Evolutionary conservation across 2,888 invertebrate species (phyloP), one percentile per base, ranked within the genome.

Genomic region (Andrena chrysosceles): DNA sequence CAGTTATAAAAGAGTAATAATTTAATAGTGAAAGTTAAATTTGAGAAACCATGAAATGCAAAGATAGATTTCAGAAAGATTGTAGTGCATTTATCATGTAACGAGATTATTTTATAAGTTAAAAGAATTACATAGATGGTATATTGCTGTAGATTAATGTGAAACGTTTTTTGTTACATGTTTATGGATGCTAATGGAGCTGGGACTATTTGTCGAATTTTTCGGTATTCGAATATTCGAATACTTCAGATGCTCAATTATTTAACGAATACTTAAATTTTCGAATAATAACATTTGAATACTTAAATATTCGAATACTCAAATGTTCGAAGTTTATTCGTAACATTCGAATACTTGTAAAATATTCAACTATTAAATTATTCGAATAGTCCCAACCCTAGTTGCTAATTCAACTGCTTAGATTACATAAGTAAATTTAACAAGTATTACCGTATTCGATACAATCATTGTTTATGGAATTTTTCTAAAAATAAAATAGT

Each of bases 61-160:
- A 26, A 49, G 31, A 73, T 74, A 73, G 56, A 59, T 33, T 74
- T 66, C 13, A 80, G 31, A n/a, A 8, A 68, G 35, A 29, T 16
- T 62, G 7, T 13, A 70, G 23, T 59, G 20, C 26, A 63, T 29
- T 54, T 63, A 23, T 54, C 13, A 8, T 59, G 33, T 59, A 70
- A 52, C 29, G 2, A 63, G 72, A 23, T 71, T 54, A 63, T 62
- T 26, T 33, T 42, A 23, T 75, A 42, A 42, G 42, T 42, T 62
- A 56, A n/a, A 29, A 54, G 3, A 8, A 10, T 63, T 60, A 31
- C 7, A 29, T 59, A 33, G 64, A 66, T 23, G 29, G 13, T 54
- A 54, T 16, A 59, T 48, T 16, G n/a, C 23, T 59, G 64, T 71
- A 74, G 29, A 66, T 60, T 74, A 29, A 78, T 23, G 23, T 60